A percentile compares a stretch with the other conserved stretches of the same genome.
Conservation (phyloP, 1,140 invertebrate species). For the Cephus cinctus region DNA sequence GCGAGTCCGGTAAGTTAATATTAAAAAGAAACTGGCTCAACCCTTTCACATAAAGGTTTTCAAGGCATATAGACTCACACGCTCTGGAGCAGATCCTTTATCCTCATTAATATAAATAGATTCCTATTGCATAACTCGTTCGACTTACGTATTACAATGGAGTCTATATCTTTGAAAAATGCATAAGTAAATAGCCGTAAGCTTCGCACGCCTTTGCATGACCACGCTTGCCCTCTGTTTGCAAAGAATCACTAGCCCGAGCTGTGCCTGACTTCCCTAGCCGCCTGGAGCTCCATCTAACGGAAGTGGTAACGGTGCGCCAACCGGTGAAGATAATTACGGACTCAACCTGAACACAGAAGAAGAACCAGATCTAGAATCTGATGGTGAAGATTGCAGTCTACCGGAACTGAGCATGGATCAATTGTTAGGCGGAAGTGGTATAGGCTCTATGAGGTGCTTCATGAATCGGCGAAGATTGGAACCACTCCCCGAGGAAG, state of each 20-base stretch:
- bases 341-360: slow-evolving; percentile 37
- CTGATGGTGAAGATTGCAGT: slow-evolving; percentile 26
- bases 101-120: too few relatives aligned
- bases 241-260: slow-evolving; percentile 54
- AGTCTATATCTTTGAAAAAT: neutral
- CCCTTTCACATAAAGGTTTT: neutral
- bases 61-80: too few relatives aligned
- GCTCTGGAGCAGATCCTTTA: too few relatives aligned
- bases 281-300: slow-evolving; percentile 47
- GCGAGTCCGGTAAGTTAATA: slow-evolving; percentile 50
- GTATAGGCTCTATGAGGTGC: slow-evolving; percentile 36
- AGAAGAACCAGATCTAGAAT: slow-evolving; percentile 34
- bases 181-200: slow-evolving; percentile 25
- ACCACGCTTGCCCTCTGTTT: slow-evolving; percentile 53
- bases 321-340: slow-evolving; percentile 40
- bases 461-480: slow-evolving; percentile 45
- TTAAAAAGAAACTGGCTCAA: slow-evolving; percentile 1
- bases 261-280: slow-evolving; percentile 53
- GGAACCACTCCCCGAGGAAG: slow-evolving; percentile 53
- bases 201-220: slow-evolving; percentile 55
- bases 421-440: slow-evolving; percentile 38
- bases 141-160: too few relatives aligned
- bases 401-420: slow-evolving; percentile 53
- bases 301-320: slow-evolving; percentile 22
- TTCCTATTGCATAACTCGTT: too few relatives aligned